Evolutionary conservation across 2,888 invertebrate species (phyloP), one percentile per base, ranked within the genome.

Genomic region (Pomacea canaliculata): DNA sequence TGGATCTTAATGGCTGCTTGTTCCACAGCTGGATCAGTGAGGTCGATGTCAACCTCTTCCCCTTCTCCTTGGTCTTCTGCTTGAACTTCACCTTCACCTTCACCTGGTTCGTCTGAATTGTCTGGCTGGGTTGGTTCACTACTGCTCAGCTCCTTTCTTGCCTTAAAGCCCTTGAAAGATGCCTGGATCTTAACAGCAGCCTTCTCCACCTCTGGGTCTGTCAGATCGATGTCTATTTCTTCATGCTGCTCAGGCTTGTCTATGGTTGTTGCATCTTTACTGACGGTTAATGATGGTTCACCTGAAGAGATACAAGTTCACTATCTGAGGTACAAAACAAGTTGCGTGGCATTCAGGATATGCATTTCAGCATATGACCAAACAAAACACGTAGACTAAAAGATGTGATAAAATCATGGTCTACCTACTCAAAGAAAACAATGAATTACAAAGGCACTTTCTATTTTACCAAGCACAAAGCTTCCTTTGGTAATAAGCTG

Each of bases 131-230:
- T 23, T 12, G 10, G n/a, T 27, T 12, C 19, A 27, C 23, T 23
- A n/a, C 10, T 19, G 63, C 67, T 75, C 62, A 76, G 48, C 46
- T 71, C 84, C 79, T 86, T 82, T n/a, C 89, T 78, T 23, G 84
- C 79, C 76, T 83, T 79, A 78, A 84, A 83, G 63, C 89, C 89
- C 77, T 84, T 84, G 81, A 86, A 89, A n/a, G 84, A 83, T 59
- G 89, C 84, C 81, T 90, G 90, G 79, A 90, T 90, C 81, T 86
- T 89, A 13, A 85, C 73, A 18, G 89, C 90, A 23, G 90, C 90
- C 78, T 85, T 80, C 71, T 85, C 84, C 37, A 89, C 86, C 62
- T 90, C 88, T 10, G 89, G 87, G 77, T 90, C 89, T 3, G 83
- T 82, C 71, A 86, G 81, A 75, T 88, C 86, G 78, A 86, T 84